These are phyloP conservation scores for Poecile montanus DNA, from an alignment of 2,797 vertebrate species.

Conservation along the genomic window DNA sequence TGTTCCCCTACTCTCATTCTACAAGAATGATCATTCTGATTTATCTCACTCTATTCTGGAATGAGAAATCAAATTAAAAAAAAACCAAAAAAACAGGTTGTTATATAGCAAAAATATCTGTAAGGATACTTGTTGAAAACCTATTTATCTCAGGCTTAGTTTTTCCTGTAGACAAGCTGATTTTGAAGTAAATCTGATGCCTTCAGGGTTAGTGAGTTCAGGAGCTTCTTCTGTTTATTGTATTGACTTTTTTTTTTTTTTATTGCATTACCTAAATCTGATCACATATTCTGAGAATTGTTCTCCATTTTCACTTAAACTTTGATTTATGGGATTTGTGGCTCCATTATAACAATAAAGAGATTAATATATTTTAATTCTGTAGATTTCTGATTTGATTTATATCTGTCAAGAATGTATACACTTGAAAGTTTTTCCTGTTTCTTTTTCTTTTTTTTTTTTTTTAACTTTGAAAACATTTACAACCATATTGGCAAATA, in stretches of 20 bases:
- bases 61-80: background rate
- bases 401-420: background rate
- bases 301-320: constrained; percentile 4
- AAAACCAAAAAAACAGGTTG: background rate
- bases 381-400: constrained; percentile 37
- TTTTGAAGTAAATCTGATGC: background rate
- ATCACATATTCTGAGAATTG: background rate
- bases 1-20: background rate
- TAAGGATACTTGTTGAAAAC: background rate
- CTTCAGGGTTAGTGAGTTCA: background rate
- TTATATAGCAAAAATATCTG: background rate
- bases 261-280: background rate
- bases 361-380: constrained; percentile 48
- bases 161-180: background rate
- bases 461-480: background rate
- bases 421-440: background rate
- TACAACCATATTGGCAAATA: background rate
- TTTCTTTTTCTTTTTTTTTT: background rate
- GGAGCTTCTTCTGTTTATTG: background rate
- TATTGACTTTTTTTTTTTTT: background rate
- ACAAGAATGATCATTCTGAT: background rate
- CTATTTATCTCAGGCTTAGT: background rate
- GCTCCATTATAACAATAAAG: constrained; percentile 29
- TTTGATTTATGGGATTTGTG: constrained; percentile 48
- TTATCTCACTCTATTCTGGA: background rate